Conservation (phyloP, 2,113 vertebrate genomes). For the Psettodes erumei region DNA sequence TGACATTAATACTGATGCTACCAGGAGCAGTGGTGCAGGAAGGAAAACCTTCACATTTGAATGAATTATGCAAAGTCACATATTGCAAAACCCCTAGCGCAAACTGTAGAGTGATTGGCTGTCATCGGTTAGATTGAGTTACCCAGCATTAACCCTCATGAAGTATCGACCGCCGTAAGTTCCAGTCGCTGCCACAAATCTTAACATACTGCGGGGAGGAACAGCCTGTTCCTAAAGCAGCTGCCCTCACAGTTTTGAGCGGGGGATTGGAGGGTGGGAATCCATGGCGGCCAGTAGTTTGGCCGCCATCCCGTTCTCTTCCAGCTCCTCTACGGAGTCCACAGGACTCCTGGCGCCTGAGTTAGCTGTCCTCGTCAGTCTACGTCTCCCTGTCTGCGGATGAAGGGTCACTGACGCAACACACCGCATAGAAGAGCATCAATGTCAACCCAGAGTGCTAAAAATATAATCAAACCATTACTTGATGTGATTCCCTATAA, state of each 20-base stretch:
- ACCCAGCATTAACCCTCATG: background rate
- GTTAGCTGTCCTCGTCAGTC: background rate
- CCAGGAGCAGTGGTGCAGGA: background rate
- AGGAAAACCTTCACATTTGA: background rate
- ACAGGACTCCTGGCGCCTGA: background rate
- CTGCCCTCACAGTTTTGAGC: background rate
- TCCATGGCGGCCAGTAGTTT: background rate
- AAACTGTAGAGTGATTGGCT: conserved; percentile 23
- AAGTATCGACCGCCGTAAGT: conserved; percentile 9
- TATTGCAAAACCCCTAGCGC: background rate
- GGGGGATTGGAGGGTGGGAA: background rate
- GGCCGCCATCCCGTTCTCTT: background rate
- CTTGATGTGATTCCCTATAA: background rate
- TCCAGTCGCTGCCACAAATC: background rate
- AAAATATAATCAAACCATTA: background rate
- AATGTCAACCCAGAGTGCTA: background rate
- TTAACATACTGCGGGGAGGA: background rate
- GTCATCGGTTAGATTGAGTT: conserved; percentile 46
- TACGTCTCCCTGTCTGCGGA: background rate
- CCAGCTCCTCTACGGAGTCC: background rate
- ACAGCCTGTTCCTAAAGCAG: background rate
- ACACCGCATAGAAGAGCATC: background rate
- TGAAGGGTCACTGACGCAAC: background rate
- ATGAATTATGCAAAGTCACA: conserved; percentile 2
- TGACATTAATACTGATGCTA: background rate